These are phyloP conservation scores for Gasterosteus nipponicus DNA, from an alignment of 2,113 vertebrate genomes.

Conservation along the genomic window DNA sequence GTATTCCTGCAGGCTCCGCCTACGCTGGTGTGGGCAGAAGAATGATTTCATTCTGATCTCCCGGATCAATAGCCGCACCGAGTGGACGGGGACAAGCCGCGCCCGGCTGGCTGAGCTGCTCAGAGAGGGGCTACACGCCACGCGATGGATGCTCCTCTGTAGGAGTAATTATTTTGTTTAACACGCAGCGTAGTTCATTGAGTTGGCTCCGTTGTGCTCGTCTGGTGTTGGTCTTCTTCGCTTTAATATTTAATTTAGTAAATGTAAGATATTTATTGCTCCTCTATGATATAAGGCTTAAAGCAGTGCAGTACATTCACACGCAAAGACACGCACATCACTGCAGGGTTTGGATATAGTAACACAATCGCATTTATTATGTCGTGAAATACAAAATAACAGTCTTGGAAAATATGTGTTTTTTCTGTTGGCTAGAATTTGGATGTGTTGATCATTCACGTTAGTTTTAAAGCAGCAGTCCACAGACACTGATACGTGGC, in stretches of 20 bases:
- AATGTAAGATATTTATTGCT: no score
- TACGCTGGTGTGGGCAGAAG: conserved; percentile 69
- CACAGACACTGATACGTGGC: no score
- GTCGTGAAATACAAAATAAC: no score
- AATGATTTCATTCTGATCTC: conserved; percentile 75
- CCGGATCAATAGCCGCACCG: conserved; percentile 67
- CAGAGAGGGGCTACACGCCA: conserved; percentile 5
- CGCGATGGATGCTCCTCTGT: conserved; percentile 3
- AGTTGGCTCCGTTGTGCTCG: not conserved
- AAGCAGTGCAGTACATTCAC: no score
- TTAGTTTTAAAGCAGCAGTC: no score
- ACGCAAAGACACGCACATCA: no score
- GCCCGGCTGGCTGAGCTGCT: conserved; percentile 8
- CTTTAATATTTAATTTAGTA: no score
- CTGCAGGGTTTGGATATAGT: no score
- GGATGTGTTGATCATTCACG: not conserved
- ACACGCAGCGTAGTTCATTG: conserved; percentile 7
- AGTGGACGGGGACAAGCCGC: conserved; percentile 44
- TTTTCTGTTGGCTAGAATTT: not conserved
- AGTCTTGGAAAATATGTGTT: no score
- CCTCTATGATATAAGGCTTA: no score
- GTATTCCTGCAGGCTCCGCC: conserved; percentile 72
- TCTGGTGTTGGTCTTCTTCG: no score
- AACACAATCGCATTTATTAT: no score
- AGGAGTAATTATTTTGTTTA: conserved; percentile 13